Evolutionary conservation across 2,113 vertebrate species (phyloP).

Genomic region (Trichechus manatus): DNA sequence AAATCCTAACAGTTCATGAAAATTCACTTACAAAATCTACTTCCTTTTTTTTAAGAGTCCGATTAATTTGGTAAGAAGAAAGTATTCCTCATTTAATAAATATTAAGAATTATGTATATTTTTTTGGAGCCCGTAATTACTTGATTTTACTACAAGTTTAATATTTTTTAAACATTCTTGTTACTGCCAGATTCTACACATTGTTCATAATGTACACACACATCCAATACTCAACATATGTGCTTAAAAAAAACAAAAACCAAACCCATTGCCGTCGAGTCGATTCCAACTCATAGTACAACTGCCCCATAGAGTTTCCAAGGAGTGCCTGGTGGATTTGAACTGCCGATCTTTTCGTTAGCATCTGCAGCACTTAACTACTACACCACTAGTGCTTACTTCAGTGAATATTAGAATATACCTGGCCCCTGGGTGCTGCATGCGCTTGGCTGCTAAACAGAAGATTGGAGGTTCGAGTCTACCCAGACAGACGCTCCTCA

Average conservation of each 20-base stretch:
- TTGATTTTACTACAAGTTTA: not conserved
- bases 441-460: not conserved
- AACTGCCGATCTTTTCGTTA: too few relatives aligned
- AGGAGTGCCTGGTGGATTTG: too few relatives aligned
- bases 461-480: not conserved
- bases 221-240: not conserved
- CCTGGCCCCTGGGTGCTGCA: not conserved
- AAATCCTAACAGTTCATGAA: conserved; percentile 25
- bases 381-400: too few relatives aligned
- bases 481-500: not conserved
- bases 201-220: not conserved
- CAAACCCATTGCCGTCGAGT: too few relatives aligned
- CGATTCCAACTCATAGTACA: too few relatives aligned
- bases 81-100: not conserved
- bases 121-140: not conserved
- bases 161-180: not conserved
- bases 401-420: not conserved
- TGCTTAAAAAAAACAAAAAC: not conserved
- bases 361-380: too few relatives aligned
- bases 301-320: too few relatives aligned
- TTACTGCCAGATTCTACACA: not conserved
- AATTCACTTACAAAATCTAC: conserved; percentile 17
- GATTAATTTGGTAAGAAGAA: not conserved
- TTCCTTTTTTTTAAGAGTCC: not conserved
- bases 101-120: not conserved